Conservation (phyloP, 2,888 invertebrate genomes). For the Drosophila eohydei region DNA sequence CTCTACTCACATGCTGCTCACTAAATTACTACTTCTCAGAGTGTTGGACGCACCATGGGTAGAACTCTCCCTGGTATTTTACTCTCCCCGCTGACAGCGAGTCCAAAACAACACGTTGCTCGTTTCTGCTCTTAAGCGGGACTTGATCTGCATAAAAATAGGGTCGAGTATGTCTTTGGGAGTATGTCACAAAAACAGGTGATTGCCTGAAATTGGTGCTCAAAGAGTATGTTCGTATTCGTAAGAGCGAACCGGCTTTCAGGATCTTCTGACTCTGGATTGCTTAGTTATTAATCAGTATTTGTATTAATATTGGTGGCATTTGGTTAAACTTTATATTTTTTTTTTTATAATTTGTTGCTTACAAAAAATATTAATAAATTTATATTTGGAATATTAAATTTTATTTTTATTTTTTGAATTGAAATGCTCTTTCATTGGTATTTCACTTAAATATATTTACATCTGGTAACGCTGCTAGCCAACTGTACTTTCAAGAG, state of each 20-base stretch:
- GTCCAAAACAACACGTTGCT: constrained; percentile 29
- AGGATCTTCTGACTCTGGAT: constrained; percentile 55
- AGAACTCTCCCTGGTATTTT: constrained; percentile 67
- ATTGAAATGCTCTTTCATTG: constrained; percentile 61
- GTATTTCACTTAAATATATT: constrained; percentile 54
- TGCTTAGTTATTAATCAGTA: no score
- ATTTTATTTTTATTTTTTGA: neutral
- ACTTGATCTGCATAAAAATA: constrained; percentile 78
- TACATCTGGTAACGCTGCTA: constrained; percentile 74
- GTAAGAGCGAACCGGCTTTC: constrained; percentile 69
- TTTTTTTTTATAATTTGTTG: no score
- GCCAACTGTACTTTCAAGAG: constrained; percentile 81
- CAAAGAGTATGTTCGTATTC: constrained; percentile 46
- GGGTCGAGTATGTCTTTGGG: constrained; percentile 70
- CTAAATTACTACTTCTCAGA: constrained; percentile 64
- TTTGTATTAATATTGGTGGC: no score
- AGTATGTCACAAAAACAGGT: constrained; percentile 68
- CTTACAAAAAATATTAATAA: neutral
- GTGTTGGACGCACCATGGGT: constrained; percentile 49
- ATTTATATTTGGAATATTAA: no score
- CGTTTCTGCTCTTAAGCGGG: constrained; percentile 74
- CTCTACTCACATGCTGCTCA: constrained; percentile 62
- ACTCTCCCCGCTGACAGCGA: constrained; percentile 54
- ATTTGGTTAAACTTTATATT: no score
- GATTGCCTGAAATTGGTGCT: constrained; percentile 46